phyloP scores from a whole-genome alignment of 2,113 vertebrate species.

The Strix aluco region DNA sequence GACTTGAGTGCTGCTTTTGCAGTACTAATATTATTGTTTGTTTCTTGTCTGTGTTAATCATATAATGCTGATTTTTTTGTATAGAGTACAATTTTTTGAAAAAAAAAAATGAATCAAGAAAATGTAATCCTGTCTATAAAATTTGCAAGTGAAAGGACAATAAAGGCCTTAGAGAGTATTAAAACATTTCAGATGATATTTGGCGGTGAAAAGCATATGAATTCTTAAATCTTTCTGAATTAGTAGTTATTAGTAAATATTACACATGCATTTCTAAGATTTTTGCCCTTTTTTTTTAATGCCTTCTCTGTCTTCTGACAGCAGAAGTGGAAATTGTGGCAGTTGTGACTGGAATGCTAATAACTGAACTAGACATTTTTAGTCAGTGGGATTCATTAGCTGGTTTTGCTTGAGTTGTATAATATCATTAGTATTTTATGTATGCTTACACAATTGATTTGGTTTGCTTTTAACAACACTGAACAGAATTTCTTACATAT shows the following conservation, averaged over 20 bases:
- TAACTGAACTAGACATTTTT: not conserved
- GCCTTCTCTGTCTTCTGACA: not conserved
- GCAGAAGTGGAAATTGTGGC: not conserved
- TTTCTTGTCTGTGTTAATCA: not conserved
- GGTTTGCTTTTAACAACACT: not conserved
- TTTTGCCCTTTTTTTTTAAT: not conserved
- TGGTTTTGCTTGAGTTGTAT: not conserved
- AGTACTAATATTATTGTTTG: not conserved
- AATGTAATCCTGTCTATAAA: not conserved
- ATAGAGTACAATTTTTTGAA: not conserved
- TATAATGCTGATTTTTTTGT: not conserved
- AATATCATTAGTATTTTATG: not conserved
- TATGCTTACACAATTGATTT: not conserved
- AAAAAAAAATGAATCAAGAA: not conserved
- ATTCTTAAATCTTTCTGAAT: conserved; percentile 4
- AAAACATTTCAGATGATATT: not conserved
- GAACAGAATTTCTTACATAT: not conserved
- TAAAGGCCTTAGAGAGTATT: not conserved
- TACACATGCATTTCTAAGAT: not conserved
- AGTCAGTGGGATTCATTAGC: not conserved
- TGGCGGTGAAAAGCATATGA: not conserved
- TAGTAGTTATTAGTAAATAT: conserved; percentile 17
- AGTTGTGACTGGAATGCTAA: conserved; percentile 9
- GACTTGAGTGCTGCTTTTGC: not conserved
- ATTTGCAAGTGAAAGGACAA: not conserved